Base-by-base conservation (phyloP, 2,888 invertebrate species). In the Uloborus plumipes region DNA sequence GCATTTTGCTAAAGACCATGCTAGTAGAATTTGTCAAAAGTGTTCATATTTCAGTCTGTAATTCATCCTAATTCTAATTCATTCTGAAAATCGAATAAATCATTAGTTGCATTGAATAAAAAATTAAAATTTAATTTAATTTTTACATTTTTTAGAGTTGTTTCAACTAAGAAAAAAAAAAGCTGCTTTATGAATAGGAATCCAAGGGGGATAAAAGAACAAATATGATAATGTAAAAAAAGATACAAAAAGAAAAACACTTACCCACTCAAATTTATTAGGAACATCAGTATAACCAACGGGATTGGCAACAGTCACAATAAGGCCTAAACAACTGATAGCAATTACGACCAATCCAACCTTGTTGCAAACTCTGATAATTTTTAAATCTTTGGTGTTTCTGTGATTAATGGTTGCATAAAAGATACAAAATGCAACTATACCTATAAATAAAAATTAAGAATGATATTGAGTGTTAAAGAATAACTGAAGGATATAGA, bases 231-330 rank as follows among this genome's bases (percentile, higher is more conserved):
- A 55, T 9, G n/a, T 2, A 55, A 53, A 31, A 9, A 31, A 16
- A 69, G 4, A 9, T 11, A 31, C 26, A 55, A 39, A n/a, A 20
- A 26, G 16, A 20, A 16, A 47, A 53, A 22, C 9, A 79, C 72
- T 72, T 72, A 79, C 79, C 79, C 79, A 79, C 61, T 79, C 59
- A 49, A 79, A 72, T 51, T 65, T 79, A 22, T 79, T 79, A 20
- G 79, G 79, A 16, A 72, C 39, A 53, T 79, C 79, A 51, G 79
- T 79, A 61, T 51, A 79, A 11, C 79, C 79, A 22, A 79, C 49
- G n/a, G 79, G 79, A 67, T 66, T 58, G 2, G 64, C 47, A n/a
- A 22, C 65, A n/a, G 66, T 66, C n/a, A 79, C 20, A 9, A 72
- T 39, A 6, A 71, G 58, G 53, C 78, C 78, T 4, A 79, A 47